Evolutionary conservation across 1,140 invertebrate species (phyloP).

Genomic region (Meloidogyne chitwoodi): DNA sequence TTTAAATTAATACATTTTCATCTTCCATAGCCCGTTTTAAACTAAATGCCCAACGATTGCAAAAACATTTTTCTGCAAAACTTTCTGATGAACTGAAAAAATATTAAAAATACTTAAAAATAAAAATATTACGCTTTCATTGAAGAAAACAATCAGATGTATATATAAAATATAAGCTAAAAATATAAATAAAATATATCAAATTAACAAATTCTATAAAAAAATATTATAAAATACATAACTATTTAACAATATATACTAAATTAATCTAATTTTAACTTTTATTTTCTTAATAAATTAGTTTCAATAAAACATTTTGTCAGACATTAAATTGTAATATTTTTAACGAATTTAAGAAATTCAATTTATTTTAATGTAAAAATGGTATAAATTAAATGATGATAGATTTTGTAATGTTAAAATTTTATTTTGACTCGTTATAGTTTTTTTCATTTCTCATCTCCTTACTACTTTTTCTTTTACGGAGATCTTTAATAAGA

Average conservation of each 20-base stretch:
- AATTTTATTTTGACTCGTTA: background rate
- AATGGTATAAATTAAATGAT: no score
- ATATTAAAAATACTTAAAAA: background rate
- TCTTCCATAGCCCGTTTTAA: conserved; percentile 46
- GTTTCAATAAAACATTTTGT: background rate
- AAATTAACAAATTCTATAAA: background rate
- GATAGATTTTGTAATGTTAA: background rate
- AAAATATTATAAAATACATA: background rate
- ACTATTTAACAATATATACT: no score
- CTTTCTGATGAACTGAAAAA: background rate
- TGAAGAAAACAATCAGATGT: background rate
- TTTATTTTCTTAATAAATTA: background rate
- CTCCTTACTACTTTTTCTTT: background rate
- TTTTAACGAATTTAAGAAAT: no score
- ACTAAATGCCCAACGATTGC: conserved; percentile 55
- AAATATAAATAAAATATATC: no score
- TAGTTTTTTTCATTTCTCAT: no score
- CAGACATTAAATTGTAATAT: background rate
- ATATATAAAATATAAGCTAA: no score
- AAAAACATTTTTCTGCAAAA: conserved; percentile 34
- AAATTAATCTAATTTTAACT: background rate
- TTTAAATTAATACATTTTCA: conserved; percentile 35
- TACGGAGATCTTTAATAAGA: background rate
- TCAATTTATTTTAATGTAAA: no score
- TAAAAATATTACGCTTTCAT: background rate